These are phyloP conservation scores for Hippoglossus hippoglossus DNA, from an alignment of 2,797 vertebrate genomes.

Conservation along the genomic window DNA sequence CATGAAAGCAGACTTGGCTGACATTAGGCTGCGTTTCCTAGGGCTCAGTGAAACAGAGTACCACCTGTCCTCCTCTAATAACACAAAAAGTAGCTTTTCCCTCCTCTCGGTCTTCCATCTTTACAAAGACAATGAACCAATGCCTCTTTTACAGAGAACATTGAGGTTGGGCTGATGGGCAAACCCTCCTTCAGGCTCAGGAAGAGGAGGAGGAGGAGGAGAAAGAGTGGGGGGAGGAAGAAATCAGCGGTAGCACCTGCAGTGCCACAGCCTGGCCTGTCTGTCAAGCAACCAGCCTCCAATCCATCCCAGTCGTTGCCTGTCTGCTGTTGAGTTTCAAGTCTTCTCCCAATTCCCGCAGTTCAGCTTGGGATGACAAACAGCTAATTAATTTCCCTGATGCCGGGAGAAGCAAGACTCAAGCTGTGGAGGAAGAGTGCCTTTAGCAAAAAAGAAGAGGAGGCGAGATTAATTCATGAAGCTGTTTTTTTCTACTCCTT, in stretches of 20 bases:
- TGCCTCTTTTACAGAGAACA: slow-evolving; percentile 48
- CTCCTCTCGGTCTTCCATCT: slow-evolving; percentile 63
- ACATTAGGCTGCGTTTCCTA: slow-evolving; percentile 75
- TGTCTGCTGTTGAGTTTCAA: slow-evolving; percentile 53
- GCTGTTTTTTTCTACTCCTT: slow-evolving; percentile 55
- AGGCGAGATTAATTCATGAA: slow-evolving; percentile 86
- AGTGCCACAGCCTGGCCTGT: slow-evolving; percentile 54
- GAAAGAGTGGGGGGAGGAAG: neutral
- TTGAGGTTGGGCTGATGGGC: slow-evolving; percentile 54
- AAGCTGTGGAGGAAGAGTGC: slow-evolving; percentile 78
- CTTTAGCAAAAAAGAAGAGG: slow-evolving; percentile 76
- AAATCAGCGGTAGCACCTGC: slow-evolving; percentile 57
- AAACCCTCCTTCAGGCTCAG: slow-evolving; percentile 57
- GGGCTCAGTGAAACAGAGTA: slow-evolving; percentile 71
- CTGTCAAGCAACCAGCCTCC: slow-evolving; percentile 46
- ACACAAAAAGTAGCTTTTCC: slow-evolving; percentile 67
- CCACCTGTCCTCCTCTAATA: slow-evolving; percentile 78
- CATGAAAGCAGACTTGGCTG: slow-evolving; percentile 76
- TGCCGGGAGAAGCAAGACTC: slow-evolving; percentile 72
- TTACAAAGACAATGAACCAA: slow-evolving; percentile 65
- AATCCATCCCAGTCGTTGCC: slow-evolving; percentile 48
- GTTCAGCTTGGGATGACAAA: slow-evolving; percentile 84
- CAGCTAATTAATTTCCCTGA: slow-evolving; percentile 83
- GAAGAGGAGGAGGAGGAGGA: slow-evolving; percentile 8
- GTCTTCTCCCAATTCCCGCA: slow-evolving; percentile 70